These are phyloP conservation scores for Falco biarmicus DNA, from an alignment of 2,797 vertebrate genomes.

Conservation along the genomic window DNA sequence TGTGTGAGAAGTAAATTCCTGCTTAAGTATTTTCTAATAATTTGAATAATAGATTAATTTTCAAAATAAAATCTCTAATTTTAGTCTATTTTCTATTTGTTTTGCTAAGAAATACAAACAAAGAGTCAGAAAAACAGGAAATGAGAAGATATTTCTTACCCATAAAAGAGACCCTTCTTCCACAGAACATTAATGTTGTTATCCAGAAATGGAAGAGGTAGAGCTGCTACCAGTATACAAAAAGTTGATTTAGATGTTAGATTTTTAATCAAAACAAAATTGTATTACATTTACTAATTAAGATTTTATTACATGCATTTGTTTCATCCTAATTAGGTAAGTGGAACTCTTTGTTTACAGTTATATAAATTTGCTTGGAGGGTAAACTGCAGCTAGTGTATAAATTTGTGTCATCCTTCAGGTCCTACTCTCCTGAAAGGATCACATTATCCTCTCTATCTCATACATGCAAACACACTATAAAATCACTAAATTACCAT, in stretches of 20 bases:
- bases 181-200: neutral
- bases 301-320: slow-evolving; percentile 46
- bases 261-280: slow-evolving; percentile 52
- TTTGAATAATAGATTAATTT: neutral
- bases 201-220: neutral
- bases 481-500: neutral
- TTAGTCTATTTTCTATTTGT: neutral
- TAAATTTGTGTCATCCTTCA: neutral
- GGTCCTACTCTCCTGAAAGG: slow-evolving; percentile 21
- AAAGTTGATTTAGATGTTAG: slow-evolving; percentile 16
- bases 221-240: neutral
- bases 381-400: neutral
- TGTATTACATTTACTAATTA: slow-evolving; percentile 44
- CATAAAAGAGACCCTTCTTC: neutral
- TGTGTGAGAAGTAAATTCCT: neutral
- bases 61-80: neutral
- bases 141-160: neutral
- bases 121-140: neutral
- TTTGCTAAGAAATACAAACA: neutral
- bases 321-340: slow-evolving; percentile 49
- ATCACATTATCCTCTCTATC: slow-evolving; percentile 23
- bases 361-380: slow-evolving; percentile 19
- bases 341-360: slow-evolving; percentile 37
- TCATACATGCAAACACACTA: neutral
- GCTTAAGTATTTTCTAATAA: neutral